Conservation (phyloP, 1,140 invertebrate genomes). For the Lepidurus packardi region DNA sequence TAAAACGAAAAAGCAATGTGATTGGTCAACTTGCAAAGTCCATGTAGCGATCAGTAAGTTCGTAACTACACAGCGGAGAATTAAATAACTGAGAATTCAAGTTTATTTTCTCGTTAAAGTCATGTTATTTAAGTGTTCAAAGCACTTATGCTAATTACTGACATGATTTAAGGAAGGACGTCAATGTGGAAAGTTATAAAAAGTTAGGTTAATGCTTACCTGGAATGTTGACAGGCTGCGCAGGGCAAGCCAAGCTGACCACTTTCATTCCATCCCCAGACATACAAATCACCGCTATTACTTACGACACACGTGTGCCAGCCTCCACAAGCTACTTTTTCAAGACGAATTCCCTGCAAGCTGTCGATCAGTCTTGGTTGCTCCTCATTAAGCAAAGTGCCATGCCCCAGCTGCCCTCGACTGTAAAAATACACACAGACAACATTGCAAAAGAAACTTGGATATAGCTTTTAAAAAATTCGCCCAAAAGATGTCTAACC, state of each 20-base stretch:
- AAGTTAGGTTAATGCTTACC: slow-evolving; percentile 15
- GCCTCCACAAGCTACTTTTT: slow-evolving; percentile 62
- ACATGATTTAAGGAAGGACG: not conserved
- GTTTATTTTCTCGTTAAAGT: too few relatives aligned
- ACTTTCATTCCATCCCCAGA: slow-evolving; percentile 81
- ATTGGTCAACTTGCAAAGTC: too few relatives aligned
- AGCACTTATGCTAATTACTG: too few relatives aligned
- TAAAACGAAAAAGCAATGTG: too few relatives aligned
- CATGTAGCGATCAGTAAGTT: too few relatives aligned
- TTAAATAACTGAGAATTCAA: too few relatives aligned
- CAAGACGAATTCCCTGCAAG: slow-evolving; percentile 60
- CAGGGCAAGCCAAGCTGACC: slow-evolving; percentile 63
- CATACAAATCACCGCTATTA: slow-evolving; percentile 57
- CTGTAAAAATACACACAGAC: slow-evolving; percentile 47
- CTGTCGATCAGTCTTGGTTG: slow-evolving; percentile 60
- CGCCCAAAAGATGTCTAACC: slow-evolving; percentile 48
- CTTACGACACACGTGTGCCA: slow-evolving; percentile 79
- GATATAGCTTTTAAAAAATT: slow-evolving; percentile 23
- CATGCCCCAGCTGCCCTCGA: slow-evolving; percentile 76
- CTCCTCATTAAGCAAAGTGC: slow-evolving; percentile 56
- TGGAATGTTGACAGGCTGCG: slow-evolving; percentile 10
- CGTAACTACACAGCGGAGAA: too few relatives aligned
- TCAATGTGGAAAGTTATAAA: not conserved
- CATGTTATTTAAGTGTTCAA: too few relatives aligned
- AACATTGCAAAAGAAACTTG: not conserved